These are phyloP conservation scores for Brotula barbata DNA, from an alignment of 2,797 vertebrate genomes.

Conservation along the genomic window DNA sequence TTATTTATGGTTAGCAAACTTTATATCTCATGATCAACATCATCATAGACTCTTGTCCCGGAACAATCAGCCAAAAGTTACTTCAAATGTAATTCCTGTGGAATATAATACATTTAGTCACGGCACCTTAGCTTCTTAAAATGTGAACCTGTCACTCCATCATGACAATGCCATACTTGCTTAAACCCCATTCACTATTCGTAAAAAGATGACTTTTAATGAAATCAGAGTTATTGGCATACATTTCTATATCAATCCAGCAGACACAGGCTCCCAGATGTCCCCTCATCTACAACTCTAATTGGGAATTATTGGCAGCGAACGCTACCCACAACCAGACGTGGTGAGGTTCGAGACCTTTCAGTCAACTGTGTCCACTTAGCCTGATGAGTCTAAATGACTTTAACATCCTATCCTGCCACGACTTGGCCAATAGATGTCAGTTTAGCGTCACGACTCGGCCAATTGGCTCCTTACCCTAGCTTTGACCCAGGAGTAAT, in stretches of 20 bases:
- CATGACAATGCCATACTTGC: constrained; percentile 4
- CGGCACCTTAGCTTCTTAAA: not conserved
- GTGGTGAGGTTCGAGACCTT: constrained; percentile 71
- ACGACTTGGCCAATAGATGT: constrained; percentile 71
- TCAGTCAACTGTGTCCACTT: constrained; percentile 77
- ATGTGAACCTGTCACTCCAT: constrained; percentile 2
- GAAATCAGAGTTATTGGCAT: constrained; percentile 33
- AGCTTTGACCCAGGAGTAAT: constrained; percentile 69
- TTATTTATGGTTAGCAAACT: too few species aligned
- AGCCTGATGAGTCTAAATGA: constrained; percentile 78
- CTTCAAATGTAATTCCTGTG: too few species aligned
- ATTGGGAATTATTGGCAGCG: constrained; percentile 67
- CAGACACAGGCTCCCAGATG: constrained; percentile 58
- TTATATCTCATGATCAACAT: too few species aligned
- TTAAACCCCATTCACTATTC: constrained; percentile 33
- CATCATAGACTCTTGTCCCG: too few species aligned
- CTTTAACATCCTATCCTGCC: constrained; percentile 74
- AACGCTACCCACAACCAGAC: constrained; percentile 68
- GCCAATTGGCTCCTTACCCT: constrained; percentile 73
- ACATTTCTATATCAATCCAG: constrained; percentile 52
- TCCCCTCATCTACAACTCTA: constrained; percentile 64
- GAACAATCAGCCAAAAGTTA: too few species aligned
- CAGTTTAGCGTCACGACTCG: constrained; percentile 67
- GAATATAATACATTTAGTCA: not conserved
- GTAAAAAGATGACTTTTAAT: constrained; percentile 33